Evolutionary conservation across 2,888 invertebrate genomes (phyloP), one percentile per base, ranked within the genome.

Genomic region (Poecilobothrus nobilitatus): DNA sequence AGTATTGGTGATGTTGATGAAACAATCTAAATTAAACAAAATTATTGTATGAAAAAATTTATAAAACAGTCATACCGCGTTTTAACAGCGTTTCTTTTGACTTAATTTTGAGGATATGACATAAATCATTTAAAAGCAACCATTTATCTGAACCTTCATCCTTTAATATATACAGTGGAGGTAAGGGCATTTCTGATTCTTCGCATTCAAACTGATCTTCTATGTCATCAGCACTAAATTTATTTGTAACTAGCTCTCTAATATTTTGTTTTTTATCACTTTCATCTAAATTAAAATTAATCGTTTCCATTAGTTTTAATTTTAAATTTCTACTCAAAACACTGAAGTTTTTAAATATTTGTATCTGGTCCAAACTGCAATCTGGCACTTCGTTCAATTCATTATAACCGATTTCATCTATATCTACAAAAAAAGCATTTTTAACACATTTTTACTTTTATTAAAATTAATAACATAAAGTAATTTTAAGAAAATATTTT

Each of bases 111-210:
- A 91, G 83, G 73, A 91, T 82, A 75, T 88, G 87, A 75, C 91
- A 89, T 74, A 93, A 85, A 78, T 93, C 93, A 78, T 89, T 91
- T 68, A 93, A 84, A 70, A 94, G 84, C 69, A 92, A 88, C 91
- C 92, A 94, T 71, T 90, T 87, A 67, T 91, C 91, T 71, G 86
- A 84, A 20, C 87, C 86, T 75, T 87, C 86, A 66, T 86, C 86
- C 71, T 86, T 83, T 72, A 93, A 82, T 73, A 88, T 87, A 83
- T 94, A 94, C 74, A 94, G 85, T 68, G 91, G 91, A 15, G 94
- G 93, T 70, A 94, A 83, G 33, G 91, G 88, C 67, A 86, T 84
- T 76, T 92, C 92, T 72, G 91, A 89, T 78, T 90, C 88, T 81
- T 94, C 93, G 78, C 94, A 88, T 79, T 92, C 92, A 71, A 92